Evolutionary conservation across 2,113 vertebrate species (phyloP), one percentile per base, ranked within the genome.

Genomic region (Prionailurus bengalensis): DNA sequence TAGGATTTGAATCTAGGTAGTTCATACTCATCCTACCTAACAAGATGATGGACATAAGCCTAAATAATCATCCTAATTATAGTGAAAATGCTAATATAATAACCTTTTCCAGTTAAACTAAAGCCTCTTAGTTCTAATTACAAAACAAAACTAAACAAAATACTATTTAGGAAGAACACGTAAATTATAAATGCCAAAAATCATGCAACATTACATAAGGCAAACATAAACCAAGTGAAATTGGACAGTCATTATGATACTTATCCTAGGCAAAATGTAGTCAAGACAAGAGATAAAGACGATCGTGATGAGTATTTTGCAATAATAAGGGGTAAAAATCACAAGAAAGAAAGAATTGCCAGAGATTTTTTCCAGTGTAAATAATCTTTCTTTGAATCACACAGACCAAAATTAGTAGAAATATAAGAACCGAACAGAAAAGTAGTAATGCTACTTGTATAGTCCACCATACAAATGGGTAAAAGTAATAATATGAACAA

Each of bases 71-170:
- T 73, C 19, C 23, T n/a, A 5, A 66, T 89, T 76, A 78, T 53
- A 82, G 70, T 74, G 81, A 80, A 80, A 76, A 81, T 85, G 8
- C 19, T 11, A 95, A 65, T n/a, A 5, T 78, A 87, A 81, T 79
- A 85, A 92, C 15, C 13, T 71, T 90, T 95, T 90, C 15, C 39
- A 93, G 55, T 89, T 74, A 91, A 95, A 79, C 33, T 71, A 89
- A 66, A 79, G 21, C 6, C 29, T 91, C 55, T 93, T 61, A 31
- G 31, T 63, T 84, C 2, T 16, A 87, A 31, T 68, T 79, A 91
- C 31, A 94, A 91, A 86, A 21, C 27, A 45, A 89, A 89, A 61
- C 29, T 53, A 65, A 81, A 90, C 27, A 84, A 94, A 85, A 68
- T 68, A 3, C 21, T 63, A 86, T 2, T 95, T 95, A 73, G 70